Percentiles rank a stretch among this genome's conserved stretches.
Conservation (phyloP, 2,888 invertebrate genomes). For the Campoplex nolae region DNA sequence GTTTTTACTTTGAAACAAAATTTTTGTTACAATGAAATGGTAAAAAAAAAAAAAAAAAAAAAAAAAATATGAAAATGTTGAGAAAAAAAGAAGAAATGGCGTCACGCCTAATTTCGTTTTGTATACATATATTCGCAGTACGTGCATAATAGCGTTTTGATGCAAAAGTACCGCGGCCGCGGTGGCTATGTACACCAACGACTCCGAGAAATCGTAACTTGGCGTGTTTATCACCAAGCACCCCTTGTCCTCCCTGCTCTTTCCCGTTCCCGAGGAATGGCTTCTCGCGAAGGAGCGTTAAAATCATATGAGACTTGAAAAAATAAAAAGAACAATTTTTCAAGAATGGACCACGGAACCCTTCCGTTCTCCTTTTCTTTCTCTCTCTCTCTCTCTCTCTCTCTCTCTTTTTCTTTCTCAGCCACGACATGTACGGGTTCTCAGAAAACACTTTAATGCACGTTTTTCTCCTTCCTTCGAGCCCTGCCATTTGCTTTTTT, state of each 20-base stretch:
- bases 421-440: conserved; percentile 42
- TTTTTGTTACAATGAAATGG: too few species aligned
- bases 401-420: conserved; percentile 51
- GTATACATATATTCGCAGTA: conserved; percentile 20
- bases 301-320: conserved; percentile 81
- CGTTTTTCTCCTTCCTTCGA: conserved; percentile 10
- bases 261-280: conserved; percentile 76
- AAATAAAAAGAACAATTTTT: conserved; percentile 54
- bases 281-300: conserved; percentile 82
- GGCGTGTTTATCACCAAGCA: conserved; percentile 83
- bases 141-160: conserved; percentile 31
- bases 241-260: conserved; percentile 68
- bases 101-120: conserved; percentile 17
- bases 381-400: conserved; percentile 41
- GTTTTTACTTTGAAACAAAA: too few species aligned
- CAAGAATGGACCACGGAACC: conserved; percentile 66
- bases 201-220: conserved; percentile 84
- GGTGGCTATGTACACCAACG: conserved; percentile 64
- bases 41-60: not conserved
- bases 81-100: not conserved
- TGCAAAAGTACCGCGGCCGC: conserved; percentile 65
- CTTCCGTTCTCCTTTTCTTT: conserved; percentile 34
- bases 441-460: conserved; percentile 46
- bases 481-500: not conserved
- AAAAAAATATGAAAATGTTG: not conserved